Evolutionary conservation across 35 echinoderm and acorn worm species (phyloP), one percentile per base, ranked within the genome.

Genomic region (Ophioderma brevispina): DNA sequence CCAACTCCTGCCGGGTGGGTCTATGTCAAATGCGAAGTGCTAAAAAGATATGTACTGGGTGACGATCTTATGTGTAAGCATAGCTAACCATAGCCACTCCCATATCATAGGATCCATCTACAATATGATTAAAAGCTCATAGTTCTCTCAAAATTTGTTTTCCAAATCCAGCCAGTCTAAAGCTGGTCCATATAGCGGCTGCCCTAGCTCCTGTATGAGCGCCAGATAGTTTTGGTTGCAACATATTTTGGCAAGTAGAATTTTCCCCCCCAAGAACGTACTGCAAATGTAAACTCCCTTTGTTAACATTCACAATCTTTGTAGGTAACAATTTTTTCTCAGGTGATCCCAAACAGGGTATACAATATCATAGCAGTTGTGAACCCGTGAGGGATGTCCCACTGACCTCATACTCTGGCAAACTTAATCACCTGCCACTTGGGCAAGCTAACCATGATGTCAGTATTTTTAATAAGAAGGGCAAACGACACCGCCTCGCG

Each of bases 181-280:
- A 1, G 90, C 90, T 40, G 89, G 81, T 32, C 59, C 46, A 81
- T 98, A 93, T 78, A 33, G 90, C 39, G 32, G 79, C 37, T 0
- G 88, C 82, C 89, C 42, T 95, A 85, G 40, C 90, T 86, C 17
- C 97, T 91, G 33, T 15, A 99, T 50, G 37, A 88, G 81, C 10
- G 97, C 90, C 17, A 99, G 79, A 31, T 93, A 91, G 84, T 99
- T 99, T 13, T n/a, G n/a, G 97, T 90, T 1, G 97, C 97, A 15
- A 99, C 97, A 81, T 99, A 94, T 86, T 99, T 99, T 91, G 95
- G 96, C 25, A 98, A 30, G 38, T 95, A 95, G 64, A 95, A 95
- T 33, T 80, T 80, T 15, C n/a, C n/a, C n/a, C 96, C 96, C 96
- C 96, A 98, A 0, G 93, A 76, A 25, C 96, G 41, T 80, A 56